Evolutionary conservation across 1,140 invertebrate genomes (phyloP), one percentile per base, ranked within the genome.

Genomic region (Philopotamus ludificatus): DNA sequence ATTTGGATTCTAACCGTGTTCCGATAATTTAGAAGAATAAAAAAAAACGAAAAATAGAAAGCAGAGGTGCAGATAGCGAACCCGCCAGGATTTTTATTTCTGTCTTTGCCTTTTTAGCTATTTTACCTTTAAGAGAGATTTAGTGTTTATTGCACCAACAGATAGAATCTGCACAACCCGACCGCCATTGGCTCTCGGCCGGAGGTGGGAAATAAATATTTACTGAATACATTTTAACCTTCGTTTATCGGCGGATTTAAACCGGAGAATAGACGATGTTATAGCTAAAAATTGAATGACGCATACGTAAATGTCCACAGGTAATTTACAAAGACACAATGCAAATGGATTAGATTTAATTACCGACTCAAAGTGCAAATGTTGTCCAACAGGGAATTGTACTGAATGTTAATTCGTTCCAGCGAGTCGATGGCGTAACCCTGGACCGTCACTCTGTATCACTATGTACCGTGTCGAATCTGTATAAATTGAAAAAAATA

Each of bases 111-210:
- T 60, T 65, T 55, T 65, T 57, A 55, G 54, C 34, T 65, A 58
- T 58, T 65, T 65, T 58, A 65, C 63, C 63, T 65, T 65, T 57
- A 65, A 58, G 63, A 65, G 63, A 65, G 63, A 65, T 65, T 65
- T 65, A 65, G 63, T 65, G 63, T 65, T 65, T 65, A 65, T 65
- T 65, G 54, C 63, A 65, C 39, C 50, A 42, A 18, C 39, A 65
- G 63, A 65, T 65, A 65, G 54, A 58, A 65, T 65, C 63, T 65
- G 51, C 44, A 54, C 51, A 59, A n/a, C 28, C 28, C 12, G 12
- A 34, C 44, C 44, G 44, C 44, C 44, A 20, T 47, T 47, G 10
- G 44, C 44, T 47, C n/a, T n/a, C n/a, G 44, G 44, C 8, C 44
- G 18, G 44, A 15, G 44, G 44, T 60, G 22, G 41, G 47, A 60